Conservation (phyloP, 2,797 vertebrate species). For the Cetoscarus ocellatus region DNA sequence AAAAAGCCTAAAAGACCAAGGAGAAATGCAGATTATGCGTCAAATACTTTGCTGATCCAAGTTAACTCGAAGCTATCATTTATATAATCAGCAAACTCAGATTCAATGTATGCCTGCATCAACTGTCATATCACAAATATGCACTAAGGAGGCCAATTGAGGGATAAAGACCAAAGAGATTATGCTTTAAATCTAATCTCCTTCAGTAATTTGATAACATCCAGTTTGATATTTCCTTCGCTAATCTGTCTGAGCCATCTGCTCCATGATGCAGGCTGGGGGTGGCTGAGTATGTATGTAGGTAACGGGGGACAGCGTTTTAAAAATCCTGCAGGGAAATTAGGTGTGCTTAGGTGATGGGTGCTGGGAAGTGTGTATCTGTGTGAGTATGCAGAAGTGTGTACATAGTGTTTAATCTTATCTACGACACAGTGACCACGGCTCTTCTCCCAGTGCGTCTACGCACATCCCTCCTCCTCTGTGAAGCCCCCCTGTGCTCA, state of each 20-base stretch:
- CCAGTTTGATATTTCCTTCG: conserved; percentile 76
- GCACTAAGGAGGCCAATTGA: conserved; percentile 53
- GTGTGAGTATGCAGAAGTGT: neutral
- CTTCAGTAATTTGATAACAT: conserved; percentile 75
- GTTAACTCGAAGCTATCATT: conserved; percentile 33
- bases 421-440: neutral
- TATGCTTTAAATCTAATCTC: conserved; percentile 77
- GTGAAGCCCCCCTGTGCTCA: conserved; percentile 11
- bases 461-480: conserved; percentile 23
- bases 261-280: conserved; percentile 44
- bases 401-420: conserved; percentile 19
- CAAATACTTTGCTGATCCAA: conserved; percentile 27
- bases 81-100: conserved; percentile 21
- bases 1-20: neutral
- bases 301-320: conserved; percentile 40
- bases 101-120: conserved; percentile 26
- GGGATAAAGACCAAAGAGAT: conserved; percentile 66
- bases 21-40: neutral
- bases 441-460: conserved; percentile 18
- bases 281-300: conserved; percentile 30
- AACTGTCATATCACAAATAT: conserved; percentile 44
- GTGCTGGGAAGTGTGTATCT: conserved; percentile 9
- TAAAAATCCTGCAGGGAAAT: conserved; percentile 41
- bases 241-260: conserved; percentile 83
- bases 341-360: conserved; percentile 27